Evolutionary conservation across 2,797 vertebrate species (phyloP).

Genomic region (Podarcis siculus): DNA sequence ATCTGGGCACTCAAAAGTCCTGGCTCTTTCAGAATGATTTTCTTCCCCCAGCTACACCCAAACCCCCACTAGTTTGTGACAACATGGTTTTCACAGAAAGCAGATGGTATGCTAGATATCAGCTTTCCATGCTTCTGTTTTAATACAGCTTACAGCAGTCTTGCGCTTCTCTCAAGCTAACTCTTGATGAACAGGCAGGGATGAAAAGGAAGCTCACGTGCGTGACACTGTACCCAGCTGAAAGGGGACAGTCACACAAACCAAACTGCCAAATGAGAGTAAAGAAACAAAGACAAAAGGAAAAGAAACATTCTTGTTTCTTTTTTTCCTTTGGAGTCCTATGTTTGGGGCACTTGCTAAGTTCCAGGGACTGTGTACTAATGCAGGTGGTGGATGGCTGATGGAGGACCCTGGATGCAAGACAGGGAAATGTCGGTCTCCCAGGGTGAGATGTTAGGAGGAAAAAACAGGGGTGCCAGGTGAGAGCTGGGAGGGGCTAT

Average conservation of each 20-base stretch:
- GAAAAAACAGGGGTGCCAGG: too few species aligned
- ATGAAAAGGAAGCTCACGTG: neutral
- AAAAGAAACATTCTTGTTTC: too few species aligned
- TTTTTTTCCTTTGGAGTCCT: too few species aligned
- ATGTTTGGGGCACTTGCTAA: too few species aligned
- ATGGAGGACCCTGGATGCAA: too few species aligned
- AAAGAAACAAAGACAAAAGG: too few species aligned
- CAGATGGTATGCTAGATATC: neutral
- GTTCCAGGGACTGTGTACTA: too few species aligned
- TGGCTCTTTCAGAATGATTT: neutral
- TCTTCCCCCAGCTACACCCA: neutral
- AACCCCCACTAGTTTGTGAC: fast-evolving
- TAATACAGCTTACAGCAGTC: neutral
- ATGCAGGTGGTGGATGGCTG: too few species aligned
- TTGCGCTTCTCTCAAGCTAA: neutral
- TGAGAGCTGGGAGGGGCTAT: too few species aligned
- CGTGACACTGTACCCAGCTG: neutral
- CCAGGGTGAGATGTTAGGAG: too few species aligned
- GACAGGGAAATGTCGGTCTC: too few species aligned
- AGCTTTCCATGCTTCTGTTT: neutral
- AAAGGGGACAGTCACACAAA: neutral
- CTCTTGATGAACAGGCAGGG: fast-evolving
- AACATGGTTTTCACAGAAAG: neutral
- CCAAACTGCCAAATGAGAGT: fast-evolving
- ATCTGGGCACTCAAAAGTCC: fast-evolving